A percentile compares a stretch with the other conserved stretches of the same genome.
These are phyloP conservation scores for Porites lobata DNA, from an alignment of 92 coral and sea anemone genomes.

Conservation along the genomic window DNA sequence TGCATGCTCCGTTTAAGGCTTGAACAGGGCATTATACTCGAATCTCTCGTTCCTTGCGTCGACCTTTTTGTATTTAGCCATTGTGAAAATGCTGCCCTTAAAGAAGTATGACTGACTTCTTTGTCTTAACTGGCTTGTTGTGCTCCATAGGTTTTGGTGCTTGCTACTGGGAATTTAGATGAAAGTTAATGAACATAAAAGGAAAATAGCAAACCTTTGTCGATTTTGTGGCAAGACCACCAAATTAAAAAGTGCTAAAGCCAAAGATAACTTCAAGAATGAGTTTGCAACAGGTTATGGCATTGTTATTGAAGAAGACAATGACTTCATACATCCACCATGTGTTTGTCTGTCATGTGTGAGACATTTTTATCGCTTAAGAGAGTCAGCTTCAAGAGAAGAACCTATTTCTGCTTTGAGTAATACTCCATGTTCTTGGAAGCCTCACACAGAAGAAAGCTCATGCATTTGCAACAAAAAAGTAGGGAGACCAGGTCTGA, in stretches of 20 bases:
- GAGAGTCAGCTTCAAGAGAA: background rate
- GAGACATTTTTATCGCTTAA: background rate
- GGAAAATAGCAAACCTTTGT: background rate
- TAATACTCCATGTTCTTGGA: background rate
- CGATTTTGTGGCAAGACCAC: background rate
- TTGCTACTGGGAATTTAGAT: no score
- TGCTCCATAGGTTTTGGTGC: no score
- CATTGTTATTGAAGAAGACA: background rate
- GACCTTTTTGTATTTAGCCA: no score
- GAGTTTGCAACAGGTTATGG: background rate
- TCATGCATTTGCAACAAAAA: background rate
- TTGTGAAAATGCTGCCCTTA: no score
- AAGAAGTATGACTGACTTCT: no score
- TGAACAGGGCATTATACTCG: no score
- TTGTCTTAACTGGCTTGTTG: no score
- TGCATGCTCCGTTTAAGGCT: no score
- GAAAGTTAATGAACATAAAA: no score
- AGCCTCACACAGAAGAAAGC: conserved; percentile 13
- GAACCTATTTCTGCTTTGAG: background rate
- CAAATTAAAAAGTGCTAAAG: background rate
- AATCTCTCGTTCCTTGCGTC: no score
- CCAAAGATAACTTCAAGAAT: background rate
- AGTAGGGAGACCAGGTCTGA: background rate
- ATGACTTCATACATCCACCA: background rate
- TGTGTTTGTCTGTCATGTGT: background rate